Evolutionary conservation across 2,888 invertebrate genomes (phyloP).

Genomic region (Sarcophaga rosellei): DNA sequence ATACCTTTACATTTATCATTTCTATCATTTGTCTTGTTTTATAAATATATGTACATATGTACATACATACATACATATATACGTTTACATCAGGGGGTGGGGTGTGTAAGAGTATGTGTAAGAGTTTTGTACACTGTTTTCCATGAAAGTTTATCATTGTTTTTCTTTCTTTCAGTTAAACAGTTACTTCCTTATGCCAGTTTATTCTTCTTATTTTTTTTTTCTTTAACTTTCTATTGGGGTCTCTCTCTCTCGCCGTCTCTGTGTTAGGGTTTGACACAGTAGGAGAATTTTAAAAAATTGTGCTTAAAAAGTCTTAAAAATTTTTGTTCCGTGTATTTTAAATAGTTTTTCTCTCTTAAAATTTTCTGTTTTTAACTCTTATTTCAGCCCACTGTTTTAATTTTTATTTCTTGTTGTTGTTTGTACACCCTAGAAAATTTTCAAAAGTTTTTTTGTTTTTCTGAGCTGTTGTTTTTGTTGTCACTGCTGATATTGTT

Average conservation of each 20-base stretch:
- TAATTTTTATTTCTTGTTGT: not conserved
- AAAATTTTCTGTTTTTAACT: too few relatives aligned
- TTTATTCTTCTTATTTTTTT: not conserved
- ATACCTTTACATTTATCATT: not conserved
- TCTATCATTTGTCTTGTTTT: constrained; percentile 54
- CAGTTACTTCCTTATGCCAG: constrained; percentile 13
- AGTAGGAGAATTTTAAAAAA: too few relatives aligned
- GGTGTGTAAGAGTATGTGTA: not conserved
- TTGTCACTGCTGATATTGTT: constrained; percentile 23
- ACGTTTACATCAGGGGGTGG: too few relatives aligned
- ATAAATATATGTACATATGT: constrained; percentile 1
- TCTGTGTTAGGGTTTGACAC: too few relatives aligned
- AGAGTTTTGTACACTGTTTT: constrained; percentile 10
- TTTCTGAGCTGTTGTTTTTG: constrained; percentile 8
- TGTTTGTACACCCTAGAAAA: constrained; percentile 34
- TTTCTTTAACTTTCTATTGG: too few relatives aligned
- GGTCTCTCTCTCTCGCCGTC: too few relatives aligned
- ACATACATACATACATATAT: not conserved
- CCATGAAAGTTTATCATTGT: constrained; percentile 18
- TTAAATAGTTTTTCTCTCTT: too few relatives aligned
- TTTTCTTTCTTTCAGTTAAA: constrained; percentile 7
- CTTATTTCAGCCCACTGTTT: too few relatives aligned
- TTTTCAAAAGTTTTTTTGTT: constrained; percentile 39
- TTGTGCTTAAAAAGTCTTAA: too few relatives aligned
- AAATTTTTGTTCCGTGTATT: too few relatives aligned